phyloP scores from a whole-genome alignment of 2,888 invertebrate genomes.

The Cactoblastis cactorum region DNA sequence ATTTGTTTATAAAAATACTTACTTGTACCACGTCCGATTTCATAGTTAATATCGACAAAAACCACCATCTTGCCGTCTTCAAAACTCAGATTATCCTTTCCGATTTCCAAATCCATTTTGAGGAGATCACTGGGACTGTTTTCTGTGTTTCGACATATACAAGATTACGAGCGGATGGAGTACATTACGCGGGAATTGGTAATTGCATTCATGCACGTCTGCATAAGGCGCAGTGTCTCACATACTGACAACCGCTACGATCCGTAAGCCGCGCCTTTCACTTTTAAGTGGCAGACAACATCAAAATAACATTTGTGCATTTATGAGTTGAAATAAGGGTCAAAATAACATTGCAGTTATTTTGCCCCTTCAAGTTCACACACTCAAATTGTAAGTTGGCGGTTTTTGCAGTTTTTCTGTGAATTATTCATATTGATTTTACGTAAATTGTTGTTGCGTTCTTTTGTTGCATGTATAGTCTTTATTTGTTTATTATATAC shows the following conservation, averaged over 20 bases:
- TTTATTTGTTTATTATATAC: no score
- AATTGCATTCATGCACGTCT: constrained; percentile 30
- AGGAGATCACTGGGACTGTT: constrained; percentile 12
- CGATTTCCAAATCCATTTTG: constrained; percentile 57
- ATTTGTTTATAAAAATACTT: constrained; percentile 18
- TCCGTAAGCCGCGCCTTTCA: constrained; percentile 17
- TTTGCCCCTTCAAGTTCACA: no score
- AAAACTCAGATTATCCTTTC: constrained; percentile 50
- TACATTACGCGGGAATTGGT: constrained; percentile 45
- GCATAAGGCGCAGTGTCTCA: constrained; percentile 15
- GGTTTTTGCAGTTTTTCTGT: no score
- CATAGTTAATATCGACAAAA: constrained; percentile 39
- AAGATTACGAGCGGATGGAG: constrained; percentile 31
- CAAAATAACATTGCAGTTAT: no score
- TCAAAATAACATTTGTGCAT: not conserved
- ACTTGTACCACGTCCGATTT: constrained; percentile 22
- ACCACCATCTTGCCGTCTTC: constrained; percentile 57
- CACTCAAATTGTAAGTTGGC: no score
- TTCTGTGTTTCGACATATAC: constrained; percentile 12
- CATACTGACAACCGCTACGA: not conserved
- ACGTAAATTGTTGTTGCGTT: no score
- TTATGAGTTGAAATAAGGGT: no score
- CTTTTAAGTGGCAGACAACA: constrained; percentile 3
- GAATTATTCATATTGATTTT: no score
- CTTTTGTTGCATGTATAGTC: no score